phyloP scores from a whole-genome alignment of 30 jellyfish, hydroid and myxozoan genomes.

The Turritopsis dohrnii region DNA sequence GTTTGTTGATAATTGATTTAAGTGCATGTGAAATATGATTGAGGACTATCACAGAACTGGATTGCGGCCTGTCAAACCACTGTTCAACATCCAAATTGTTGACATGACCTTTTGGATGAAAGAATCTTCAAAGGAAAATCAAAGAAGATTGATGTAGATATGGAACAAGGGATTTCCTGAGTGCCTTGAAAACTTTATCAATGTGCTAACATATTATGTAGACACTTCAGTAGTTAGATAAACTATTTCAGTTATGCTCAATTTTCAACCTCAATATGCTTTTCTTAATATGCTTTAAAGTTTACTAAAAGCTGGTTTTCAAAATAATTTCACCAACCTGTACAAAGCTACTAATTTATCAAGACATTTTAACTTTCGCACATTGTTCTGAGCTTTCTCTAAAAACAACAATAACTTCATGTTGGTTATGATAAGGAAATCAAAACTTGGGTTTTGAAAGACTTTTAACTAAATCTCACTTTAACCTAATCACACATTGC shows the following conservation, averaged over 20 bases:
- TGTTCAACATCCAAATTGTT: constrained; percentile 21
- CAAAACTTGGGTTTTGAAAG: too few relatives aligned
- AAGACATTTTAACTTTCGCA: constrained; percentile 52
- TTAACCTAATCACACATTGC: too few relatives aligned
- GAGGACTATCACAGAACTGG: constrained; percentile 30
- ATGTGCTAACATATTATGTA: too few relatives aligned
- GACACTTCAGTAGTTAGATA: too few relatives aligned
- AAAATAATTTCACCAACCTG: constrained; percentile 39
- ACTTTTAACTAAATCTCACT: too few relatives aligned
- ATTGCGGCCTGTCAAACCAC: constrained; percentile 71
- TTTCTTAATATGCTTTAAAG: too few relatives aligned
- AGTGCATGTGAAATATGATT: constrained; percentile 64
- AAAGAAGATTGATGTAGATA: too few relatives aligned
- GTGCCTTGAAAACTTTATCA: too few relatives aligned
- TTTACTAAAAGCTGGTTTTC: background rate
- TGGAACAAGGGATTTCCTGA: background rate
- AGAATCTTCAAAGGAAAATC: background rate
- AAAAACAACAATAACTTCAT: background rate
- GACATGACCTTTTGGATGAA: constrained; percentile 27
- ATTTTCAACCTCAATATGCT: too few relatives aligned
- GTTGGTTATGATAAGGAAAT: background rate
- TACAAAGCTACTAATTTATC: constrained; percentile 43
- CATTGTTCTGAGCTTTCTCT: constrained; percentile 68
- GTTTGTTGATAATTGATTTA: constrained; percentile 49
- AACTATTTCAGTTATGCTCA: too few relatives aligned